These are phyloP conservation scores for Belonocnema kinseyi DNA, from an alignment of 1,140 invertebrate species.

Conservation along the genomic window DNA sequence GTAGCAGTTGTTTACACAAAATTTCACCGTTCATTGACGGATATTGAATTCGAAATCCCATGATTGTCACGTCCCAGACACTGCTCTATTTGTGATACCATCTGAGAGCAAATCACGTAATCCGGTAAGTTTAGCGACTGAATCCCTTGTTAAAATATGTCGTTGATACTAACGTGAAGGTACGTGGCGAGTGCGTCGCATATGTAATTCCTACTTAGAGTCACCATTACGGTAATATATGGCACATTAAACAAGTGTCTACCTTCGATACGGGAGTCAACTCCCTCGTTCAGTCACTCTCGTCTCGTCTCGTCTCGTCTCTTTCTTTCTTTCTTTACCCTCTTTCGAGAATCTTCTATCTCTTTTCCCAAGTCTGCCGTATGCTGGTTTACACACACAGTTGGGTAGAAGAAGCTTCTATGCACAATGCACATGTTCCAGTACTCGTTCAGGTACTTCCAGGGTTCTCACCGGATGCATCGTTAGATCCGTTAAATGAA, in stretches of 20 bases:
- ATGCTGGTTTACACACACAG: constrained; percentile 43
- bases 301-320: constrained; percentile 31
- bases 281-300: constrained; percentile 39
- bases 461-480: constrained; percentile 65
- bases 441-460: constrained; percentile 62
- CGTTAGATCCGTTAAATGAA: constrained; percentile 63
- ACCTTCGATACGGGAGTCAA: constrained; percentile 55
- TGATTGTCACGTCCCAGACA: constrained; percentile 49
- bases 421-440: constrained; percentile 48
- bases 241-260: constrained; percentile 63
- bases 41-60: constrained; percentile 71
- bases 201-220: constrained; percentile 73
- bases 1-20: no score
- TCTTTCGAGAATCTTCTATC: not conserved
- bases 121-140: constrained; percentile 55
- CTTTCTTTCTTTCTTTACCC: constrained; percentile 37
- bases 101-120: constrained; percentile 70
- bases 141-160: constrained; percentile 66
- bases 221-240: constrained; percentile 71
- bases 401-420: constrained; percentile 43
- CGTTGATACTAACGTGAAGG: constrained; percentile 72
- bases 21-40: constrained; percentile 43
- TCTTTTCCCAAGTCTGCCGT: not conserved
- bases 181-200: constrained; percentile 70
- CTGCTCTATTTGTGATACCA: constrained; percentile 72